Evolutionary conservation across 2,888 invertebrate genomes (phyloP).

Genomic region (Hyles lineata): DNA sequence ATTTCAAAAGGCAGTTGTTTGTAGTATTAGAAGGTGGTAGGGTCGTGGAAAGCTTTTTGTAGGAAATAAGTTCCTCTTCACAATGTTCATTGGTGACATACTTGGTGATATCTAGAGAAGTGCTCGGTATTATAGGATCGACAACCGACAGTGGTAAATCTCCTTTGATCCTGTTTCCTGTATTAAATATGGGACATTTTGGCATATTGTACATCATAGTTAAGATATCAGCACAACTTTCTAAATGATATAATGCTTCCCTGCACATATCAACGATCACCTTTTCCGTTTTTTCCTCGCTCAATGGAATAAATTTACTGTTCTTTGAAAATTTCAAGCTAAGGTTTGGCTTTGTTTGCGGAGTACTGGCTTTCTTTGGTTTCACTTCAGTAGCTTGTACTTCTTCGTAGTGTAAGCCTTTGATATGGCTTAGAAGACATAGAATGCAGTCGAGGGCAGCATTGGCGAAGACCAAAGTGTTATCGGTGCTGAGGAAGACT

Average conservation of each 20-base stretch:
- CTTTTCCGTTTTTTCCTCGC: constrained; percentile 78
- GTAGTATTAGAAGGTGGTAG: constrained; percentile 77
- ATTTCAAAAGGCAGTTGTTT: constrained; percentile 85
- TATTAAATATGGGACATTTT: constrained; percentile 96
- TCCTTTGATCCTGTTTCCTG: constrained; percentile 92
- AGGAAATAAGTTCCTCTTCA: constrained; percentile 88
- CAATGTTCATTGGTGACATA: constrained; percentile 88
- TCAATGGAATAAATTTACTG: constrained; percentile 77
- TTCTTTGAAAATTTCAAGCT: constrained; percentile 78
- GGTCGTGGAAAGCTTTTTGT: constrained; percentile 85
- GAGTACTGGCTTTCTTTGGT: constrained; percentile 64
- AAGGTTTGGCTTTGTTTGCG: constrained; percentile 70
- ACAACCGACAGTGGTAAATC: constrained; percentile 92
- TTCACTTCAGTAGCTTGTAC: constrained; percentile 76
- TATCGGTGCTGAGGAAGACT: constrained; percentile 96
- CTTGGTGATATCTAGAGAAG: constrained; percentile 87
- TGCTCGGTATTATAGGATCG: constrained; percentile 92
- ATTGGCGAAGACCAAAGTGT: constrained; percentile 96
- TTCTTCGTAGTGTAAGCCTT: constrained; percentile 87
- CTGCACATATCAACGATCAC: constrained; percentile 86
- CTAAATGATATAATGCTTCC: constrained; percentile 93
- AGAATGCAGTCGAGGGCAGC: constrained; percentile 97
- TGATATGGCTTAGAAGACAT: constrained; percentile 91
- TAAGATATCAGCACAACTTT: constrained; percentile 94
- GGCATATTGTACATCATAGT: constrained; percentile 98